Conservation (phyloP, 2,797 vertebrate species). For the Halcyon chelicuti region DNA sequence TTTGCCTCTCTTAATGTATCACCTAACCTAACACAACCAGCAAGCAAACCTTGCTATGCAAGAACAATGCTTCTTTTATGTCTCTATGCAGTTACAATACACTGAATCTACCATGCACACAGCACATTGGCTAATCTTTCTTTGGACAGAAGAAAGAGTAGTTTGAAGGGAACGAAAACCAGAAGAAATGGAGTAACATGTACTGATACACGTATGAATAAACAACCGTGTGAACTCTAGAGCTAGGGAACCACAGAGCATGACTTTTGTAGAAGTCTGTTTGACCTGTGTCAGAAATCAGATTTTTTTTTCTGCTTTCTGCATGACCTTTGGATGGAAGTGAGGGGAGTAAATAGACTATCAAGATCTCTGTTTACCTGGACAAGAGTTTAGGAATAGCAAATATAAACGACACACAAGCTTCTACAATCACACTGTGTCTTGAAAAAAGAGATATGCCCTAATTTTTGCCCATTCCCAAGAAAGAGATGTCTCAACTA, state of each 20-base stretch:
- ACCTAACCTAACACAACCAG: neutral
- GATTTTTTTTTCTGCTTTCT: neutral
- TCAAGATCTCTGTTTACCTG: neutral
- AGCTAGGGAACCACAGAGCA: neutral
- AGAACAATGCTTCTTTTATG: neutral
- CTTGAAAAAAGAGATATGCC: neutral
- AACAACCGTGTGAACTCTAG: neutral
- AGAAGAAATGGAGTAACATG: neutral
- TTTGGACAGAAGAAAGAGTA: neutral
- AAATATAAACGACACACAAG: neutral
- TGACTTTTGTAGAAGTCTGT: neutral
- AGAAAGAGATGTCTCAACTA: neutral
- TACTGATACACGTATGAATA: neutral
- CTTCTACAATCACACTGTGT: neutral
- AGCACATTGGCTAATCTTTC: neutral
- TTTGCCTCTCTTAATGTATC: neutral
- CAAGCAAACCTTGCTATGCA: neutral
- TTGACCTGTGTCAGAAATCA: neutral
- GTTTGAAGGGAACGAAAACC: neutral
- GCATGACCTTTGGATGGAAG: neutral
- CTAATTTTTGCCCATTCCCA: neutral
- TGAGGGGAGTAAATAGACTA: neutral
- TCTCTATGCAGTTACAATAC: neutral
- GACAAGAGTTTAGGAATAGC: neutral
- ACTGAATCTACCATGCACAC: neutral